A percentile compares a stretch with the other conserved stretches of the same genome.
phyloP scores from a whole-genome alignment of 1,140 invertebrate genomes.

The Battus philenor region DNA sequence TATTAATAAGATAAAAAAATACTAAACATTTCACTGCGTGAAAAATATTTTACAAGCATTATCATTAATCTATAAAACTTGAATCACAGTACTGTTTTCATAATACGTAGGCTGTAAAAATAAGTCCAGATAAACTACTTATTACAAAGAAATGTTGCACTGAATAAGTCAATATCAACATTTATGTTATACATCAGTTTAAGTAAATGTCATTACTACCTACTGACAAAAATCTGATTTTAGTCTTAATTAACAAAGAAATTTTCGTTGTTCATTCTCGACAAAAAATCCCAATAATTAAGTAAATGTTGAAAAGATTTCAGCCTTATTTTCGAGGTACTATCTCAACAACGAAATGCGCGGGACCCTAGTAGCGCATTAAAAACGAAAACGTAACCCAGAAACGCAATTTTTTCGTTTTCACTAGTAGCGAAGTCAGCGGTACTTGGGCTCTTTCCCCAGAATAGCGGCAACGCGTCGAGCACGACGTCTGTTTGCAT shows the following conservation, averaged over 20 bases:
- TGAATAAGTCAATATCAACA: too few relatives aligned
- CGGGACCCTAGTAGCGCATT: not conserved
- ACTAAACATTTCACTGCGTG: too few relatives aligned
- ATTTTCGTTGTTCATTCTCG: not conserved
- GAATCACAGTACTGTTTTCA: too few relatives aligned
- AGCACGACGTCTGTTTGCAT: constrained; percentile 8
- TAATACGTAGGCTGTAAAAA: too few relatives aligned
- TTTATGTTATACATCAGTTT: not conserved
- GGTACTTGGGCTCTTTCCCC: not conserved
- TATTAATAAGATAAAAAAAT: too few relatives aligned
- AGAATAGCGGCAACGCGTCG: not conserved
- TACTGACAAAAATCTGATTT: not conserved
- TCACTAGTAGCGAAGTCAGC: not conserved
- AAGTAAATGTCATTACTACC: not conserved
- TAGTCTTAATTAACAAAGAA: too few relatives aligned
- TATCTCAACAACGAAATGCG: not conserved
- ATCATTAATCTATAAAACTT: too few relatives aligned
- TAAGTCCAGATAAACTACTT: too few relatives aligned
- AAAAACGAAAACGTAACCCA: not conserved
- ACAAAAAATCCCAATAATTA: not conserved
- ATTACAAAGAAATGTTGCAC: too few relatives aligned
- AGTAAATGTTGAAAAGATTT: not conserved
- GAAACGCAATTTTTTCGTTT: not conserved
- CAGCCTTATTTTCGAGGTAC: not conserved
- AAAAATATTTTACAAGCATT: too few relatives aligned